Conservation (phyloP, 2,113 vertebrate species). For the Empidonax alnorum region DNA sequence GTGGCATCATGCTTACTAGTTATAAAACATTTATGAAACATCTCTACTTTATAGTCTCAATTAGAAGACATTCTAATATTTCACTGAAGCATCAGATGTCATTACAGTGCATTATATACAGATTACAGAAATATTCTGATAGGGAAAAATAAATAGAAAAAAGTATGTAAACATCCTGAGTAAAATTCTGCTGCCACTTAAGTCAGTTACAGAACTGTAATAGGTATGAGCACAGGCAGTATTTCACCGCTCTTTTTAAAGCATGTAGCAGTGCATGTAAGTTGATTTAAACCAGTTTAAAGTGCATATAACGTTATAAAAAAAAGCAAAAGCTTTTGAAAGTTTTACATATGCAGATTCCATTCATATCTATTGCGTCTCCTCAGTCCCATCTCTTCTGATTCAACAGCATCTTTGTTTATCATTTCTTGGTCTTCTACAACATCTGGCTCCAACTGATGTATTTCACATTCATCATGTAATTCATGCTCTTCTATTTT, state of each 20-base stretch:
- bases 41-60: neutral
- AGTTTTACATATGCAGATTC: constrained; percentile 22
- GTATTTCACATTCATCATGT: constrained; percentile 22
- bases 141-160: constrained; percentile 69
- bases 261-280: constrained; percentile 18
- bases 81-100: neutral
- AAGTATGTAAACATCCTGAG: constrained; percentile 49
- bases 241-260: constrained; percentile 35
- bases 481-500: constrained; percentile 36
- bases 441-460: constrained; percentile 40
- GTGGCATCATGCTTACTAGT: neutral
- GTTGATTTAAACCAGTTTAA: constrained; percentile 45
- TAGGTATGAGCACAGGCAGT: neutral
- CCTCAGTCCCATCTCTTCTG: constrained; percentile 70
- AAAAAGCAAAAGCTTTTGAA: neutral
- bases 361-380: constrained; percentile 80
- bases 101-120: constrained; percentile 54
- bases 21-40: constrained; percentile 24
- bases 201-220: neutral
- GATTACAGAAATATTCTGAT: constrained; percentile 49
- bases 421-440: constrained; percentile 48
- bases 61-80: neutral
- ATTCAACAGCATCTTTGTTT: neutral
- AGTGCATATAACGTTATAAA: constrained; percentile 47
- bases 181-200: constrained; percentile 25